phyloP scores from a whole-genome alignment of 64 coral and sea anemone species.

The Platygyra sinensis region DNA sequence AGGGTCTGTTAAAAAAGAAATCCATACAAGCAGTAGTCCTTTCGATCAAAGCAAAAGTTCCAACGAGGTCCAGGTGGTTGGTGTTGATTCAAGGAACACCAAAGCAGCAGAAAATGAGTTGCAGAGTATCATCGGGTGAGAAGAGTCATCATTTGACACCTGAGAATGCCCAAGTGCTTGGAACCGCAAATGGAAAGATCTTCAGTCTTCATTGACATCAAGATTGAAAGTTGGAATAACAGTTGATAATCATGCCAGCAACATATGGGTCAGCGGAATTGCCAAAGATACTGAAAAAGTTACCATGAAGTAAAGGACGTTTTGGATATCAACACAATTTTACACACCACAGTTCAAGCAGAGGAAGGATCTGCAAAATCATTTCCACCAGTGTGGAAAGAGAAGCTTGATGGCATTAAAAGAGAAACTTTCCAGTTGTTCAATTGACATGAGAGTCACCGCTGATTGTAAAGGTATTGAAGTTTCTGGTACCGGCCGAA shows the following conservation, averaged over 20 bases:
- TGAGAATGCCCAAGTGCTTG: constrained; percentile 26
- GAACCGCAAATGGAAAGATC: constrained; percentile 40
- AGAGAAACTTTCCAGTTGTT: neutral
- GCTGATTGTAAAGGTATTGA: neutral
- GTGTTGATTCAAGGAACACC: constrained; percentile 17
- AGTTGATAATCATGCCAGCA: constrained; percentile 27
- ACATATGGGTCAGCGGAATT: constrained; percentile 45
- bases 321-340: constrained; percentile 63
- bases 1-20: neutral
- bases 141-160: constrained; percentile 30
- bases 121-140: constrained; percentile 29
- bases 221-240: neutral
- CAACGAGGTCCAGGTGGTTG: constrained; percentile 50
- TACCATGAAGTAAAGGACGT: constrained; percentile 2
- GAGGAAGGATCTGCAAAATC: constrained; percentile 16
- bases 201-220: neutral
- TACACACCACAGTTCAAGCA: neutral
- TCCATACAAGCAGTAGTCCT: neutral
- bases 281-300: constrained; percentile 2
- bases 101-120: constrained; percentile 27
- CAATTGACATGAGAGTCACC: constrained; percentile 14
- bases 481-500: constrained; percentile 34
- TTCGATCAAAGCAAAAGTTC: constrained; percentile 9
- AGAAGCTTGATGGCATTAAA: constrained; percentile 23
- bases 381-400: constrained; percentile 31